Evolutionary conservation across 2,113 vertebrate genomes (phyloP), one percentile per base, ranked within the genome.

Genomic region (Edolisoma coerulescens): DNA sequence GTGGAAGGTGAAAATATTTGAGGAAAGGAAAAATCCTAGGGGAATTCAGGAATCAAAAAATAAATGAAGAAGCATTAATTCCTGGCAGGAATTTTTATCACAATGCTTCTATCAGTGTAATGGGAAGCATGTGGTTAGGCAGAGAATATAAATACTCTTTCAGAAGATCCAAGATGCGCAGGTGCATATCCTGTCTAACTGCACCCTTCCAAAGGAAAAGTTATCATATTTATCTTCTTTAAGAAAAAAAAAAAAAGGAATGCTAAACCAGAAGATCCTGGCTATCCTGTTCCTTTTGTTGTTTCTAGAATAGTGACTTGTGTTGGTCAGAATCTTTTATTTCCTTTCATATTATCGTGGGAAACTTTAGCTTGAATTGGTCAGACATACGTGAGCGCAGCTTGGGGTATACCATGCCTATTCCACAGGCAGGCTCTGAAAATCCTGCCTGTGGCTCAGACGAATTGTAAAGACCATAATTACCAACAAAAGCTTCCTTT

Each of bases 311-410:
- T n/a, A 59, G 60, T 88, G 57, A 96, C 77, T 96, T 88, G 89
- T 84, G 59, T 95, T 92, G 81, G 39, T 95, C 74, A 77, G 87
- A 75, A 82, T 86, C 77, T 94, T 96, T 93, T 95, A 49, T 84
- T 83, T 92, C 80, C 70, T 95, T 97, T 97, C 76, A 91, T 68
- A 82, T 82, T 59, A 83, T 96, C 91, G 73, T 95, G 90, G 93
- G 95, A 97, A 96, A 94, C 68, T 95, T 96, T 77, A 95, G 68
- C 61, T 63, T 94, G 93, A 95, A 90, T 96, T 84, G 57, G 76
- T 96, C 16, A 32, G 79, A 95, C 89, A 63, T 87, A 76, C 8
- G 23, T 87, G 92, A 78, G 89, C 93, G 50, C 80, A 88, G 75
- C 86, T 95, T 93, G 88, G 93, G 84, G 88, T 83, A 71, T 57